Conservation (phyloP, 64 coral and sea anemone genomes). For the Platygyra sinensis region DNA sequence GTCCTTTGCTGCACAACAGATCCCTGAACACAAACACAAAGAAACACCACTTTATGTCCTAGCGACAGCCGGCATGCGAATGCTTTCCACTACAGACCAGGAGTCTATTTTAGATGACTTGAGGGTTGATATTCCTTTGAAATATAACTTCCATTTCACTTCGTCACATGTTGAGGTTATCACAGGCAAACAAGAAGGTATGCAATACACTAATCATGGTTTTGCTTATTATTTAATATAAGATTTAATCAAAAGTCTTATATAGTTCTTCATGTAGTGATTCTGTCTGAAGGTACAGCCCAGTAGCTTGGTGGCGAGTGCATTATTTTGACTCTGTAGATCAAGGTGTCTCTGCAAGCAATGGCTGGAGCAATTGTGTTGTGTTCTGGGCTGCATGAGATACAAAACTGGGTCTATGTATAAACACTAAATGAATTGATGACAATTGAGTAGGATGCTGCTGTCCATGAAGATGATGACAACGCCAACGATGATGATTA, state of each 20-base stretch:
- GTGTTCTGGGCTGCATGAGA: too few relatives aligned
- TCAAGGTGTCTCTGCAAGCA: too few relatives aligned
- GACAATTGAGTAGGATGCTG: too few relatives aligned
- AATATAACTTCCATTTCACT: conserved; percentile 93
- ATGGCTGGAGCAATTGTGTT: too few relatives aligned
- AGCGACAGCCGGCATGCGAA: conserved; percentile 94
- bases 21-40: conserved; percentile 81
- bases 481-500: too few relatives aligned
- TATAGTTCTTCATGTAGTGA: too few relatives aligned
- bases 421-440: too few relatives aligned
- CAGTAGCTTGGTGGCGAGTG: too few relatives aligned
- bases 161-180: conserved; percentile 93
- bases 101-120: conserved; percentile 88
- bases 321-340: not conserved
- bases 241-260: too few relatives aligned
- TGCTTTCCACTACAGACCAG: conserved; percentile 72
- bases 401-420: too few relatives aligned
- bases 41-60: conserved; percentile 94
- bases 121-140: conserved; percentile 73
- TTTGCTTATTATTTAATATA: not conserved
- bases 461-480: too few relatives aligned
- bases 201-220: not conserved
- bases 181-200: conserved; percentile 98
- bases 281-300: too few relatives aligned
- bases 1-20: conserved; percentile 80